Conservation (phyloP, 2,797 vertebrate species). For the Acipenser oxyrinchus region DNA sequence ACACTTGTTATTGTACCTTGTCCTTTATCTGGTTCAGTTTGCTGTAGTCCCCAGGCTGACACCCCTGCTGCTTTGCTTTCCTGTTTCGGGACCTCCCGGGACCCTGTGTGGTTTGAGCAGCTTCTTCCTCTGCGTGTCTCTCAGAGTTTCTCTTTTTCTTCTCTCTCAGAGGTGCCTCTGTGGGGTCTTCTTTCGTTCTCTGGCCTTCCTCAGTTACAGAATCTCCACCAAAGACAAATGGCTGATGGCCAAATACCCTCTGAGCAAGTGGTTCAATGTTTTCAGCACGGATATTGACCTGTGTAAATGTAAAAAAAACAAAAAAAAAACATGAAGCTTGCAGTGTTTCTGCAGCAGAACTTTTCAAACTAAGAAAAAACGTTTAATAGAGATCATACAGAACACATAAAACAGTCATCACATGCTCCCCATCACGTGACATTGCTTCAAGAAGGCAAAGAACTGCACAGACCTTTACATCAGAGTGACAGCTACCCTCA, state of each 20-base stretch:
- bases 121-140: constrained; percentile 10
- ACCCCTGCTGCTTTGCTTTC: constrained; percentile 39
- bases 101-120: constrained; percentile 10
- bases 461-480: too few relatives aligned
- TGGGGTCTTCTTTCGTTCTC: constrained; percentile 6
- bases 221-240: constrained; percentile 33
- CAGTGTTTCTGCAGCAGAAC: too few relatives aligned
- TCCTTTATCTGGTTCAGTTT: constrained; percentile 56
- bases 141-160: constrained; percentile 24
- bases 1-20: constrained; percentile 49
- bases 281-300: constrained; percentile 70
- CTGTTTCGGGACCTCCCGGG: constrained; percentile 18
- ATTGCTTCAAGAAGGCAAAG: too few relatives aligned
- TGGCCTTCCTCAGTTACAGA: constrained; percentile 8
- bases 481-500: too few relatives aligned
- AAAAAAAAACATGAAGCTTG: not conserved
- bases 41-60: constrained; percentile 46
- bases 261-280: constrained; percentile 62
- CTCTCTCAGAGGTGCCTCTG: constrained; percentile 26
- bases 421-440: too few relatives aligned
- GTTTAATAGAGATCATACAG: too few relatives aligned
- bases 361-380: too few relatives aligned
- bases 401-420: too few relatives aligned
- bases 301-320: constrained; percentile 16
- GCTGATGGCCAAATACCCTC: constrained; percentile 49